Evolutionary conservation across 2,888 invertebrate genomes (phyloP), one percentile per base, ranked within the genome.

Genomic region (Dynastes hyllus): DNA sequence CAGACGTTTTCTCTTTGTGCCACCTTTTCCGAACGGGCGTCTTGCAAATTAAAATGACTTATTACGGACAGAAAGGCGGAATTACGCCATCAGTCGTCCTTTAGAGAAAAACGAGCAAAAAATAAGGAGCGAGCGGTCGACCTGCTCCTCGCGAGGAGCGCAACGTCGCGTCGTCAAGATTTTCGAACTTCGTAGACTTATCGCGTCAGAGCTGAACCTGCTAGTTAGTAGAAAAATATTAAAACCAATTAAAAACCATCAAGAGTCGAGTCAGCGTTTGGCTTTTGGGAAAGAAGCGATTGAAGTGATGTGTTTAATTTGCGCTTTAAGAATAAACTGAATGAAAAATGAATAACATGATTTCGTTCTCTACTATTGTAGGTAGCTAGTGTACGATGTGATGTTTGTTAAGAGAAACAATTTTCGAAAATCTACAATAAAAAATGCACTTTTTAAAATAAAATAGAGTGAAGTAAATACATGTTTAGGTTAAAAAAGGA

Each of bases 11-110:
- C 83, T 83, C 84, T 83, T 83, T 83, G 81, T 78, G 75, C 78
- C 82, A 82, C 80, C 84, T 83, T 83, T 81, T 82, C 80, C 83
- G 71, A 58, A 55, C 73, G 73, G 73, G 61, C 61, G 81, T 83
- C 84, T 84, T 80, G 81, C 83, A 84, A 84, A 85, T 85, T 84
- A 84, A 85, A 84, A 83, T 84, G 83, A 85, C 85, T 84, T 84
- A 84, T 85, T 85, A 82, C 81, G 79, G 70, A 73, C 75, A 80
- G 79, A 78, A 80, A 50, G 22, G 51, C 50, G 69, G 69, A 69
- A 69, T 40, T 69, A 29, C 69, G 69, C 29, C 29, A 40, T 51
- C 51, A 51, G 22, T 27, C 63, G 50, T 37, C 9, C 32, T 37
- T 9, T 40, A 22, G 69, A 16, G 51, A 69, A 69, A 69, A 69